These are phyloP conservation scores for Euzophera pinguis DNA, from an alignment of 2,888 invertebrate species.

Conservation along the genomic window DNA sequence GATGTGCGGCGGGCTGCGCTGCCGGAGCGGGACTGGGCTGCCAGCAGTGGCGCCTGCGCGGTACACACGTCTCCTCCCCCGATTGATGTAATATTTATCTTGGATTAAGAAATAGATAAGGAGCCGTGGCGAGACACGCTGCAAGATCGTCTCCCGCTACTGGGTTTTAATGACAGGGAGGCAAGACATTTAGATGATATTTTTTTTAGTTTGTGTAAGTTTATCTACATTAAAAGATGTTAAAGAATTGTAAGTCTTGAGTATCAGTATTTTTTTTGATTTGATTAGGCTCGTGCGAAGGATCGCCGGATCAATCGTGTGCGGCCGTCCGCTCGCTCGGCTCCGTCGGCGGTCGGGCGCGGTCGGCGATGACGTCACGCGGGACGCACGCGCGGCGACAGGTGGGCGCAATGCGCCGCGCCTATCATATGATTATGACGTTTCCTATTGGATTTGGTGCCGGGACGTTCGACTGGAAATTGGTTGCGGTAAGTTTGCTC, in stretches of 20 bases:
- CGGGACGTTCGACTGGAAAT: slow-evolving; percentile 47
- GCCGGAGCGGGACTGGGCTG: slow-evolving; percentile 73
- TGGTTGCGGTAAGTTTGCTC: slow-evolving; percentile 50
- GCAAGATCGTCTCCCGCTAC: slow-evolving; percentile 27
- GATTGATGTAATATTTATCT: slow-evolving; percentile 79
- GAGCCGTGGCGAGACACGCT: slow-evolving; percentile 45
- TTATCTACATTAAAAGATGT: background rate
- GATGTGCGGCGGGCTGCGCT: slow-evolving; percentile 67
- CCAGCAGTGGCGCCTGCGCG: slow-evolving; percentile 51
- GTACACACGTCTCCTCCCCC: slow-evolving; percentile 50
- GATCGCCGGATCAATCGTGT: slow-evolving; percentile 62
- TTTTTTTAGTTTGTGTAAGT: background rate
- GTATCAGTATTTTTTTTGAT: slow-evolving; percentile 37
- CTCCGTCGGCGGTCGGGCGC: slow-evolving; percentile 38
- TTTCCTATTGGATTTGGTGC: slow-evolving; percentile 61
- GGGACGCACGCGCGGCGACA: slow-evolving; percentile 77
- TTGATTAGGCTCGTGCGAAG: slow-evolving; percentile 49
- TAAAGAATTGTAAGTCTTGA: background rate
- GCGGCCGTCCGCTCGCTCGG: slow-evolving; percentile 38
- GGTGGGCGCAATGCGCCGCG: slow-evolving; percentile 78
- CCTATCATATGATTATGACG: slow-evolving; percentile 77
- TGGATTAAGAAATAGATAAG: slow-evolving; percentile 75
- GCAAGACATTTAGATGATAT: background rate
- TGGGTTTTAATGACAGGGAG: slow-evolving; percentile 1
- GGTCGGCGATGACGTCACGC: slow-evolving; percentile 66